Evolutionary conservation across 2,888 invertebrate genomes (phyloP).

Genomic region (Ophion ventricosus): DNA sequence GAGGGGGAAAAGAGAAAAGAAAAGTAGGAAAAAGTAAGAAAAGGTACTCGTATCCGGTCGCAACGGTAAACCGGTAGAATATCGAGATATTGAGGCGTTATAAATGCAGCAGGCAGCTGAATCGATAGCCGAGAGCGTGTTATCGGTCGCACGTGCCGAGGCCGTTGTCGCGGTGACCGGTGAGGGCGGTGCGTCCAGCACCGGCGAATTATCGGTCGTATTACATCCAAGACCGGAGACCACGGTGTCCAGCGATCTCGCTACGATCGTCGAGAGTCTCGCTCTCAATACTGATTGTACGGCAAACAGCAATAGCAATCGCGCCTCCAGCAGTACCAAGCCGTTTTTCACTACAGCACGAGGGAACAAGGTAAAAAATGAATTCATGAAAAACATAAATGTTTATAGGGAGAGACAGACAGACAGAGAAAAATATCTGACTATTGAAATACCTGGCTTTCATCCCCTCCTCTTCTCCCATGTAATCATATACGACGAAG

Average conservation of each 20-base stretch:
- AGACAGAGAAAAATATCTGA: constrained; percentile 5
- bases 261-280: constrained; percentile 93
- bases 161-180: constrained; percentile 86
- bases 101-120: constrained; percentile 90
- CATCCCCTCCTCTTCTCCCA: background rate
- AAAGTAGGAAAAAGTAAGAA: background rate
- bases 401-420: background rate
- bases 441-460: constrained; percentile 24
- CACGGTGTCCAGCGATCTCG: constrained; percentile 88
- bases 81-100: constrained; percentile 56
- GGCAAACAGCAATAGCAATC: constrained; percentile 86
- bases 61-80: constrained; percentile 3
- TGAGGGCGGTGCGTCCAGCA: constrained; percentile 85
- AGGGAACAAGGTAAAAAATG: constrained; percentile 78
- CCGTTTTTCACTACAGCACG: constrained; percentile 78
- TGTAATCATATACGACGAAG: constrained; percentile 6
- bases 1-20: background rate
- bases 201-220: constrained; percentile 85
- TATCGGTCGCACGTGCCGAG: constrained; percentile 89
- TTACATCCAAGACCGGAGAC: constrained; percentile 87
- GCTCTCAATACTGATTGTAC: constrained; percentile 86
- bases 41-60: constrained; percentile 6
- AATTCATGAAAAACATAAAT: background rate
- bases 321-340: constrained; percentile 82
- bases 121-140: constrained; percentile 93